These are phyloP conservation scores for Genyomyrus donnyi DNA, from an alignment of 2,113 vertebrate genomes.

Conservation along the genomic window DNA sequence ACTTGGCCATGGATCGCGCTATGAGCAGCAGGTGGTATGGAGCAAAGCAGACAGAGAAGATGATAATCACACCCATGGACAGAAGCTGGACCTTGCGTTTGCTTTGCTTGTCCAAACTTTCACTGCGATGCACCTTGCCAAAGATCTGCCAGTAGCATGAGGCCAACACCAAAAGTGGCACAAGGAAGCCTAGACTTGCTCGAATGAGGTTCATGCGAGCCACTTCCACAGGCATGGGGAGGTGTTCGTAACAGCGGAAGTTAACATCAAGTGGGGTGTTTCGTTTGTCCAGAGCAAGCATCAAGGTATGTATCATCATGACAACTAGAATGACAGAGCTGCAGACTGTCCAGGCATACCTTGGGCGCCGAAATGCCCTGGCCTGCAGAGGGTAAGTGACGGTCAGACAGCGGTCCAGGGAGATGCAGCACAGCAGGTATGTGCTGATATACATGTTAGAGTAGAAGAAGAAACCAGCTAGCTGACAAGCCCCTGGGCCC, in stretches of 20 bases:
- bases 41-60: constrained; percentile 65
- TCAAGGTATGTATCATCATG: constrained; percentile 40
- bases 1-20: constrained; percentile 49
- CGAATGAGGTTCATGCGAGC: constrained; percentile 57
- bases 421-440: constrained; percentile 66
- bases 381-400: constrained; percentile 54
- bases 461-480: constrained; percentile 69
- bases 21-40: constrained; percentile 65
- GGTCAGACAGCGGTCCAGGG: constrained; percentile 63
- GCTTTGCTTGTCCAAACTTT: constrained; percentile 40
- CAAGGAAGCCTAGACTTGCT: constrained; percentile 50
- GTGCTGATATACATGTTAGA: constrained; percentile 71
- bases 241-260: constrained; percentile 61
- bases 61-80: constrained; percentile 59
- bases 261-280: constrained; percentile 37
- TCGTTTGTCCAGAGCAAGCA: constrained; percentile 44
- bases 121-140: constrained; percentile 53
- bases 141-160: constrained; percentile 59
- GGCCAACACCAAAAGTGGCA: constrained; percentile 53
- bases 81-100: constrained; percentile 62
- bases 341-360: constrained; percentile 53
- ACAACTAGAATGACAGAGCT: constrained; percentile 33
- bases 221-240: constrained; percentile 40
- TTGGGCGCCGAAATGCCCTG: constrained; percentile 41
- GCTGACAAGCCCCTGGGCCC: constrained; percentile 35